Evolutionary conservation across 2,113 vertebrate genomes (phyloP).

Genomic region (Theropithecus gelada): DNA sequence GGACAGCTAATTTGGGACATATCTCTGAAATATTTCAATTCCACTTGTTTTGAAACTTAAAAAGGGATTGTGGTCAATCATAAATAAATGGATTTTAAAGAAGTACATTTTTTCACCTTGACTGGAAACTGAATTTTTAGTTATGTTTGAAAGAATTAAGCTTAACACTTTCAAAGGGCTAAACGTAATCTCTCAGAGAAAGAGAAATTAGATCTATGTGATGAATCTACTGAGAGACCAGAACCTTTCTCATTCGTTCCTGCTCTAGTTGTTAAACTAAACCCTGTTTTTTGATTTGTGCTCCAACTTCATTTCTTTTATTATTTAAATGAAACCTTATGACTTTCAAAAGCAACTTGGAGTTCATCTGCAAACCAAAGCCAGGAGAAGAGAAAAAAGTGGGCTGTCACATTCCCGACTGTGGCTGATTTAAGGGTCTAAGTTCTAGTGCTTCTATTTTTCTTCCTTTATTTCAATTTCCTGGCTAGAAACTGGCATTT

Average conservation of each 20-base stretch:
- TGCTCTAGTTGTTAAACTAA: background rate
- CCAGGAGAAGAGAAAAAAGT: background rate
- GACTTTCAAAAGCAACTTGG: background rate
- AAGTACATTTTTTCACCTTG: background rate
- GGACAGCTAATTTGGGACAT: background rate
- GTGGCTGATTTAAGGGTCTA: slow-evolving; percentile 34
- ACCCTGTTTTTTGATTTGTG: background rate
- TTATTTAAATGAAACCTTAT: slow-evolving; percentile 51
- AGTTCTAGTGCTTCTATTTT: background rate
- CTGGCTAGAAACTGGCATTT: slow-evolving; percentile 41
- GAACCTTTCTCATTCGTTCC: background rate
- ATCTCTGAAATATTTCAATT: background rate
- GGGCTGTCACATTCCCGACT: background rate
- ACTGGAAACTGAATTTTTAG: background rate
- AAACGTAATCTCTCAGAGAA: background rate
- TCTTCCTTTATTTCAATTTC: slow-evolving; percentile 40
- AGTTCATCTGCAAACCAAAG: slow-evolving; percentile 26
- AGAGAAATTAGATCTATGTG: background rate
- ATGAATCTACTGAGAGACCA: background rate
- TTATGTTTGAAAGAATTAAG: background rate
- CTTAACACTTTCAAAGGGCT: background rate
- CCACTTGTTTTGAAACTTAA: background rate
- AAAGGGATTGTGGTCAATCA: background rate
- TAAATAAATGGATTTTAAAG: background rate
- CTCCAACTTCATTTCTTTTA: background rate